phyloP scores from a whole-genome alignment of 2,888 invertebrate genomes.

The Drosophila formosana region DNA sequence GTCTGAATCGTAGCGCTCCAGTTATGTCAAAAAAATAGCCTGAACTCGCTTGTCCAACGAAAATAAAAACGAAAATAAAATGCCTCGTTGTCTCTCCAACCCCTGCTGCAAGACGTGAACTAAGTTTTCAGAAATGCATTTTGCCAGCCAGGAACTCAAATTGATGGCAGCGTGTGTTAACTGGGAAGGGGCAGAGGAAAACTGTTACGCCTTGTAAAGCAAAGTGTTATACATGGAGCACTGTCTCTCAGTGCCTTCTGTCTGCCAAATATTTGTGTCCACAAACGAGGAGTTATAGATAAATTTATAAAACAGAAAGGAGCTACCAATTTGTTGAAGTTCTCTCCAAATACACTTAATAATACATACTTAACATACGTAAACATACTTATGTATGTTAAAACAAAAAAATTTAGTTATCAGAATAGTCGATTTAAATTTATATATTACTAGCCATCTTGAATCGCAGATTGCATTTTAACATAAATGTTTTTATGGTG shows the following conservation, averaged over 20 bases:
- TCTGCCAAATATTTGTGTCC: constrained; percentile 34
- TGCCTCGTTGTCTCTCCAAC: constrained; percentile 19
- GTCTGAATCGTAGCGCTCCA: constrained; percentile 58
- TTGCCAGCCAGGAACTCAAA: constrained; percentile 41
- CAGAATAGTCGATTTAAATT: too few relatives aligned
- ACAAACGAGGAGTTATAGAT: constrained; percentile 1
- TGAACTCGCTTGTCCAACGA: constrained; percentile 21
- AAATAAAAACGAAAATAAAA: constrained; percentile 43
- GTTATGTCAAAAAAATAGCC: constrained; percentile 73
- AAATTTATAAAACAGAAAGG: background rate
- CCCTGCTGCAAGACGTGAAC: constrained; percentile 55
- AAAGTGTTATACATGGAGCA: constrained; percentile 69
- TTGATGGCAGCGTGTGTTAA: constrained; percentile 1
- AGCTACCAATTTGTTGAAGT: background rate
- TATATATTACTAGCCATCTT: too few relatives aligned
- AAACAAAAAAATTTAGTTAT: too few relatives aligned
- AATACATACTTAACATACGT: too few relatives aligned
- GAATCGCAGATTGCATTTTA: too few relatives aligned
- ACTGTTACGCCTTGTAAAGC: constrained; percentile 54
- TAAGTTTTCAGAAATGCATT: constrained; percentile 53
- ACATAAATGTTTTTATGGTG: too few relatives aligned
- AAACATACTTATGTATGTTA: too few relatives aligned
- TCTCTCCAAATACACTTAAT: too few relatives aligned
- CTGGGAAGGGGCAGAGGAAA: background rate
- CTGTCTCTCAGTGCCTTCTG: constrained; percentile 11